Base-by-base conservation (phyloP, 1,140 invertebrate genomes). In the Pissodes strobi region DNA sequence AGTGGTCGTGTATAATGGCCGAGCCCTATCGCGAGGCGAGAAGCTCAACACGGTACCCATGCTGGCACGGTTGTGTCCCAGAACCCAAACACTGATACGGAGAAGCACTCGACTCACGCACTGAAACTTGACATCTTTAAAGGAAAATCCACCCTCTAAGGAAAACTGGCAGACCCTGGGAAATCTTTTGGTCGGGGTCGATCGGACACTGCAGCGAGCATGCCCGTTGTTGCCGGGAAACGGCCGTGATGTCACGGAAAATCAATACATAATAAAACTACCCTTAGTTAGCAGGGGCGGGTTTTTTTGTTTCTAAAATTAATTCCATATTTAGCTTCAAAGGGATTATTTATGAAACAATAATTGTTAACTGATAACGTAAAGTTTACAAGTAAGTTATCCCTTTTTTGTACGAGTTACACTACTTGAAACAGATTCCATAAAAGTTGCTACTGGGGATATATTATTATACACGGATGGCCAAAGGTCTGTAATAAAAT, bases 11-110 rank as follows among this genome's bases (percentile, higher is more conserved):
- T 87, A 88, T 51, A 86, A 81, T 39, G 88, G 88, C 65, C 90
- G 88, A n/a, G 49, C 49, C 72, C 91, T 83, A 76, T 95, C 92
- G 64, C 91, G 84, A 38, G 94, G 94, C 74, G 93, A 95, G 79
- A 97, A 93, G 75, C 94, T 96, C 70, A 97, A 81, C 66, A 97
- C 94, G 61, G 94, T 97, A 66, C 95, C 95, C 95, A 98, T 97
- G 66, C 67, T 57, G 41, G 15, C 21, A 27, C 9, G 6, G 13
- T 34, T 23, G 22, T 13, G 19, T 37, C 48, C 45, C 45, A 18
- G 10, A 48, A 30, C 12, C 25, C 21, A 43, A 45, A 58, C 10
- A 27, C 2, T 5, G 3, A 23, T 19, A 37, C 56, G 10, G 17
- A 19, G 6, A 12, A 34, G 25, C 15, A 18, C 43, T 21, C 56